Percentiles rank a stretch among this genome's conserved stretches.
phyloP scores from a whole-genome alignment of 2,888 invertebrate species.

The Thalpophila matura region DNA sequence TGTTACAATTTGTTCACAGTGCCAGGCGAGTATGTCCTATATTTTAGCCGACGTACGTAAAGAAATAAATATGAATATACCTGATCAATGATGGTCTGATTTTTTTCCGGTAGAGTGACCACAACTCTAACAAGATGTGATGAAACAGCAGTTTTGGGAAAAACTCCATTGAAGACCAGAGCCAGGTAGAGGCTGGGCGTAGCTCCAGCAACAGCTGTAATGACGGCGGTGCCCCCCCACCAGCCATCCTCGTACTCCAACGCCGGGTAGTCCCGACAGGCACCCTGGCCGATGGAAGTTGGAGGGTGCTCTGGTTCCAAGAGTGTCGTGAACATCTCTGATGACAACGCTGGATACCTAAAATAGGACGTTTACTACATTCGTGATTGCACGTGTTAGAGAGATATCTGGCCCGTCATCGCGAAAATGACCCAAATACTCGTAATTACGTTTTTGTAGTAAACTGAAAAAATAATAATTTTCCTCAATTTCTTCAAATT shows the following conservation, averaged over 20 bases:
- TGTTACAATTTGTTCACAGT: not conserved
- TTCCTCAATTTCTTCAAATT: constrained; percentile 47
- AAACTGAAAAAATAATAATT: constrained; percentile 32
- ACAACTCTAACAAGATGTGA: constrained; percentile 93
- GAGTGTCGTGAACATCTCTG: constrained; percentile 95
- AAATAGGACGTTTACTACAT: constrained; percentile 41
- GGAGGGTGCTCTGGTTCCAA: constrained; percentile 93
- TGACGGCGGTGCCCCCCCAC: constrained; percentile 97
- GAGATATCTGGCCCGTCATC: not conserved
- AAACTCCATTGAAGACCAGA: constrained; percentile 95
- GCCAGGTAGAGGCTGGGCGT: constrained; percentile 95
- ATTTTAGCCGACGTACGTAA: not conserved
- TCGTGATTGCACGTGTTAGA: not conserved
- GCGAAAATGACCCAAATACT: constrained; percentile 8
- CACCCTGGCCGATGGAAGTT: constrained; percentile 90
- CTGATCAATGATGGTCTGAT: constrained; percentile 94
- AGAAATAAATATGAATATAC: constrained; percentile 77
- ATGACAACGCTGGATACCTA: constrained; percentile 93
- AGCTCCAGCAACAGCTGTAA: constrained; percentile 95
- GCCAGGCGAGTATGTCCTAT: not conserved
- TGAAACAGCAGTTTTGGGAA: constrained; percentile 90
- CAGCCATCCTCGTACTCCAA: constrained; percentile 91
- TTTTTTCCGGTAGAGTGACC: constrained; percentile 93
- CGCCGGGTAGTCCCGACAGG: constrained; percentile 89
- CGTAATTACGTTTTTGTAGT: not conserved